Conservation (phyloP, 2,797 vertebrate genomes). For the Hyperoplus immaculatus region DNA sequence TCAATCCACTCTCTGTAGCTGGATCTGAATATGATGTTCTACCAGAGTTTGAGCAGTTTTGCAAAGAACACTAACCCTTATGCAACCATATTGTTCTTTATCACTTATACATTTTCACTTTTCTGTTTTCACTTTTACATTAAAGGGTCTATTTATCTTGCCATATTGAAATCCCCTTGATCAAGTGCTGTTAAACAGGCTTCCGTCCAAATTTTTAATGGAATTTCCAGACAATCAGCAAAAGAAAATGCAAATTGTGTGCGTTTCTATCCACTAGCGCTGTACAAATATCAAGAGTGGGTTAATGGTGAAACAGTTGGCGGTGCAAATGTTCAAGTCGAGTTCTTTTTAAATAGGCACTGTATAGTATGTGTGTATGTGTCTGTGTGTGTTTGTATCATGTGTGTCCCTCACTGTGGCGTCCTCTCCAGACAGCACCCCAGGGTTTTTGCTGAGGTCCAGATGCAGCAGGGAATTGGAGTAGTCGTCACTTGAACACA, state of each 20-base stretch:
- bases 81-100: background rate
- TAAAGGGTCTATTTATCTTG: background rate
- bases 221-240: background rate
- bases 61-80: background rate
- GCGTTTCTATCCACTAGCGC: background rate
- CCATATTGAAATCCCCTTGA: background rate
- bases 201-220: background rate
- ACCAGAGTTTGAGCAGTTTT: background rate
- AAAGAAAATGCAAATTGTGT: background rate
- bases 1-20: background rate
- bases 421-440: constrained; percentile 91
- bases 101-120: background rate
- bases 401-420: constrained; percentile 86
- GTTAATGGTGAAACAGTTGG: background rate
- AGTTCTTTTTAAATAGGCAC: background rate
- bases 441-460: constrained; percentile 93
- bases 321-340: background rate
- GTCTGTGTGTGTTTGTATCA: background rate
- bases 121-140: constrained; percentile 1
- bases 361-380: background rate
- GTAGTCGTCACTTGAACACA: constrained; percentile 92
- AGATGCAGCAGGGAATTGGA: constrained; percentile 92
- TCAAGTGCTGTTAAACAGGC: background rate
- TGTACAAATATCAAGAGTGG: background rate
- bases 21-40: constrained; percentile 4